phyloP scores from a whole-genome alignment of 2,797 vertebrate genomes.

The Hephaestus fuliginosus region DNA sequence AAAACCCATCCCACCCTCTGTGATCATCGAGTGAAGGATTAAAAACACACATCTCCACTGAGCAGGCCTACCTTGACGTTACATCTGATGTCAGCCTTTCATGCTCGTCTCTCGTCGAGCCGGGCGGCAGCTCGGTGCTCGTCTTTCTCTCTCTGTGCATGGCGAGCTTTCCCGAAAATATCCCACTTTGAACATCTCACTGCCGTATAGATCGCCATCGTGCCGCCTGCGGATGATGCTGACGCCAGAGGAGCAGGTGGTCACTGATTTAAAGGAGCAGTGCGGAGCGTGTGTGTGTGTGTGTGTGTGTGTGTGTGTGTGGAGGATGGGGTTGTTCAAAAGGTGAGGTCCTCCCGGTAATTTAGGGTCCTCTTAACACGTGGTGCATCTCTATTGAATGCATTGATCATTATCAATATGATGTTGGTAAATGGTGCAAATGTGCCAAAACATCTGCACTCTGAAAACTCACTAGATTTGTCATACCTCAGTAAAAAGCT shows the following conservation, averaged over 20 bases:
- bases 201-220: conserved; percentile 69
- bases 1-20: neutral
- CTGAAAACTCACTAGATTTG: neutral
- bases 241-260: conserved; percentile 72
- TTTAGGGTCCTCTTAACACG: neutral
- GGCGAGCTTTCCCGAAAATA: conserved; percentile 45
- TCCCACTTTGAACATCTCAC: conserved; percentile 50
- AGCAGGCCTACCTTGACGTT: conserved; percentile 49
- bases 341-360: no score
- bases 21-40: no score
- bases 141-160: conserved; percentile 12
- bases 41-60: neutral
- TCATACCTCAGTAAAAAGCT: neutral
- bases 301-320: no score
- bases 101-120: neutral
- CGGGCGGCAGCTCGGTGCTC: neutral
- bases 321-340: neutral
- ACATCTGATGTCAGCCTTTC: neutral
- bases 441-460: neutral
- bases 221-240: conserved; percentile 67
- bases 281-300: neutral
- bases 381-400: neutral
- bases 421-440: neutral
- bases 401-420: neutral
- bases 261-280: conserved; percentile 77